Evolutionary conservation across 64 coral and sea anemone species (phyloP).

Genomic region (Stichodactyla mertensii): DNA sequence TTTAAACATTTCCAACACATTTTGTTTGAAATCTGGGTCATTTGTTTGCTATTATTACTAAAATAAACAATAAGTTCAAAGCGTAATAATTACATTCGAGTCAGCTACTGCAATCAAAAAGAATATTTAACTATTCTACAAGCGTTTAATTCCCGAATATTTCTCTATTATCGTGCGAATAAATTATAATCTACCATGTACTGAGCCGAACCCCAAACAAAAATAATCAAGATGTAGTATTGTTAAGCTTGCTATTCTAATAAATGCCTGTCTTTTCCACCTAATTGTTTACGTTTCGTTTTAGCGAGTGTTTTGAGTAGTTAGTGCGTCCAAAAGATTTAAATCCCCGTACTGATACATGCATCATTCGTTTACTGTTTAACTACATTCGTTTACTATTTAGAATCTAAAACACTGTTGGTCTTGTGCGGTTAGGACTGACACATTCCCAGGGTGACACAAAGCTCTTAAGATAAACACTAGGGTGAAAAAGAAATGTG

Average conservation of each 20-base stretch:
- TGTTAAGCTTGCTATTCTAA: background rate
- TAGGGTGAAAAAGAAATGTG: background rate
- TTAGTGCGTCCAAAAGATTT: too few species aligned
- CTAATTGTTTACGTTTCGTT: too few species aligned
- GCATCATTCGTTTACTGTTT: background rate
- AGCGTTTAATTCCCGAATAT: too few species aligned
- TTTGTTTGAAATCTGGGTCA: background rate
- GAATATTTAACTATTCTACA: background rate
- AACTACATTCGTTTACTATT: background rate
- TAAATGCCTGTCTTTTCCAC: too few species aligned
- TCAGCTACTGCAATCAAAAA: background rate
- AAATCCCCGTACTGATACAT: background rate
- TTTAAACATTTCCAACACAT: background rate
- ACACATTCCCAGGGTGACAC: background rate
- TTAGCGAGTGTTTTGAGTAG: too few species aligned
- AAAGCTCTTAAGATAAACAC: background rate
- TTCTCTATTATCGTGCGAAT: too few species aligned
- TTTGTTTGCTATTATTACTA: background rate
- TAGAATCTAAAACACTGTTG: background rate
- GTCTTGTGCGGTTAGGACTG: background rate
- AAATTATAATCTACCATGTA: too few species aligned
- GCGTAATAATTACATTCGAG: too few species aligned
- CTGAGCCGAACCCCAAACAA: background rate
- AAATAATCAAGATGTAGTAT: background rate
- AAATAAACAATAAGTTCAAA: too few species aligned